Evolutionary conservation across 2,888 invertebrate genomes (phyloP), one percentile per base, ranked within the genome.

Genomic region (Apamea anceps): DNA sequence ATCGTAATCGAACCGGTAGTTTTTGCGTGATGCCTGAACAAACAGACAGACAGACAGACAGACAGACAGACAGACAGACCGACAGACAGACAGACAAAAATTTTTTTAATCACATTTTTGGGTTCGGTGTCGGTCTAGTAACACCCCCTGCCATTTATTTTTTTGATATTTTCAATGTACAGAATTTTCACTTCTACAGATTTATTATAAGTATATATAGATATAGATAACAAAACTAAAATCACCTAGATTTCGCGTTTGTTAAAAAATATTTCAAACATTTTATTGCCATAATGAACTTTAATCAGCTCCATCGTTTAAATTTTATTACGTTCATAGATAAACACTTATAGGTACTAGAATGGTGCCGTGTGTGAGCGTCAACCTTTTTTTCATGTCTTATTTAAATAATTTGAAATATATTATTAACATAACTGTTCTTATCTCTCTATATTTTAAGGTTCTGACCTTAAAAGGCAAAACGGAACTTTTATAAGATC

Each of bases 261-360:
- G 32, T 48, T 7, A 51, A 82, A 72, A 78, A 37, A 0, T 60
- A 15, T 57, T 54, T 54, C 12, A 3, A 37, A 51, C 1, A 45
- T 66, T 84, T 81, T 78, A 78, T 76, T 18, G 45, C 57, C 10
- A 6, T 66, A 42, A 67, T 76, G 45, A 75, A 12, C 63, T 77
- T 85, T 71, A 63, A 75, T 85, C 73, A 60, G 65, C 65, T 67
- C 5, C 15, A 57, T 68, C 83, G n/a, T 37, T 75, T 25, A 28
- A 48, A 63, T 81, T 73, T 81, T 74, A 78, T 75, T 73, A 75
- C 77, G 28, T 54, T 66, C 75, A 80, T 77, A 84, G 76, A 80
- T 84, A 71, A 74, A 76, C 45, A 67, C n/a, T 13, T n/a, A n/a
- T n/a, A n/a, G 8, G 51, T 42, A 13, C 25, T 21, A 15, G 12